Evolutionary conservation across 2,888 invertebrate genomes (phyloP), one percentile per base, ranked within the genome.

Genomic region (Melanchra persicariae): DNA sequence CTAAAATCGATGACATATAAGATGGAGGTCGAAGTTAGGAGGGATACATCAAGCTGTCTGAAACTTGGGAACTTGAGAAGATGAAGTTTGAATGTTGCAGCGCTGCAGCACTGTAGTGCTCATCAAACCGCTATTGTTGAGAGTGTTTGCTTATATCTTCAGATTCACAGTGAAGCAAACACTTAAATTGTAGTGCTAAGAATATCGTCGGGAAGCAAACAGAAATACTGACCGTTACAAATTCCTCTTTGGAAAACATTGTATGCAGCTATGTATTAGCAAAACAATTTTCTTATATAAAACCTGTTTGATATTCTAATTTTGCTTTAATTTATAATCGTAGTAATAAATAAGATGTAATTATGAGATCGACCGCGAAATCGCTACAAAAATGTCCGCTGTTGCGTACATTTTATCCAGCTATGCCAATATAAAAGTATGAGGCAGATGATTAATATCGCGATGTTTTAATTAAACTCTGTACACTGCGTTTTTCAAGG

Each of bases 121-220:
- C 77, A 74, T 79, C 77, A 83, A 71, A 63, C 55, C 47, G 52
- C 74, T 74, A 79, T 83, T 82, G 85, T 82, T 52, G 49, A 52
- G 22, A 37, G 54, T 82, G 65, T 82, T 66, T 82, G 40, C 58
- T 9, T 49, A 58, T 65, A 69, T 65, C 77, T 81, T 81, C 43
- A 52, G 24, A 69, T 54, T 59, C 54, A 60, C 60, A 61, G 40
- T 52, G 40, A 52, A 34, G 68, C 51, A 76, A 68, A 76, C 77
- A 81, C 62, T 77, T 81, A 47, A 34, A 58, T 57, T 43, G 47
- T 52, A 52, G 81, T 69, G 55, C 60, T 60, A 55, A 81, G 58
- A 68, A 40, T 37, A 45, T 63, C 15, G 55, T 66, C 22, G 43
- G 43, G 37, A 61, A 40, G 45, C 60, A 61, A 49, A 79, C 22